Evolutionary conservation across 2,797 vertebrate species (phyloP), one percentile per base, ranked within the genome.

Genomic region (Cuniculus paca): DNA sequence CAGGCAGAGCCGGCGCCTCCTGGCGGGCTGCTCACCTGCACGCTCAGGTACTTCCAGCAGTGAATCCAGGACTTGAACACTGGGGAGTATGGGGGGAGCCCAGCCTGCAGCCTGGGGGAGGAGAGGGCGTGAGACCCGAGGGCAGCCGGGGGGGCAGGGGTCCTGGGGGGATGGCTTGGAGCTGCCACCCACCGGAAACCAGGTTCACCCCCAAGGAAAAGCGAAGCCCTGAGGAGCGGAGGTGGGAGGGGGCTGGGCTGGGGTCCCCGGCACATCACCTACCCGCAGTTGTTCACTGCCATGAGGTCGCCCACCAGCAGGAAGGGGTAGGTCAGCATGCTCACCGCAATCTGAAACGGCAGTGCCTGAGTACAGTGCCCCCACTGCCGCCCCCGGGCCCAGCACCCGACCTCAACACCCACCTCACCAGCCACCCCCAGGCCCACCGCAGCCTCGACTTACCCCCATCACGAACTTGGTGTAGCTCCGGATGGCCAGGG

Each of bases 251-350:
- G 26, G 42, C 26, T 48, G 3, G 6, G 24, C 81, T 19, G 39
- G 6, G 14, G 56, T 39, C 7, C 0, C 19, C 56, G 61, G 86
- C 0, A 1, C 1, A 4, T 48, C 91, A 99, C 99, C 78, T 98
- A 99, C 99, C 99, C 99, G 54, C 99, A 99, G 98, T 99, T 99
- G 98, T 99, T 99, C 97, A 99, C 98, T 0, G 99, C 99, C 99
- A 99, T 99, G 52, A 99, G 98, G 60, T 99, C 99, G 10, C 99
- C 99, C 74, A 99, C 99, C 56, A 99, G 98, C 98, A 99, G 99
- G 98, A 99, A 99, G 0, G 99, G 99, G 96, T 99, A 99, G 0
- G 99, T 99, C 88, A 99, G 98, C 97, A 99, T 99, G 92, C 99
- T 99, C 97, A 99, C 99, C 1, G 99, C 99, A 0, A 99, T 99